Evolutionary conservation across 2,888 invertebrate genomes (phyloP), one percentile per base, ranked within the genome.

Genomic region (Pterobdella sp.): DNA sequence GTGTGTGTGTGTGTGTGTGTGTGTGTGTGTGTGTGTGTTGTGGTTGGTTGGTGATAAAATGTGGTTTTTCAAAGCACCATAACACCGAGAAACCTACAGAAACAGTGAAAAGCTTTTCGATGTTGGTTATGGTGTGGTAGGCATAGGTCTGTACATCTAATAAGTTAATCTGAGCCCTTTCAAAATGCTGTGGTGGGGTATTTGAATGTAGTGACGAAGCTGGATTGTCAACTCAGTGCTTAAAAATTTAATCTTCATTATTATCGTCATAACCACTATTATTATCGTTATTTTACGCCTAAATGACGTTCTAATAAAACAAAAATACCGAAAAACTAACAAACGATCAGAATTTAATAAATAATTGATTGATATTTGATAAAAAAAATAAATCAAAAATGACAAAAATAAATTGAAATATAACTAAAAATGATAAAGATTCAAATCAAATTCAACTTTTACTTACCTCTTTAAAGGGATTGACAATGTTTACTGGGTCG

Each of bases 111-210:
- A 67, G 31, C 36, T 67, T 22, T 22, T 36, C 22, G 36, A 42
- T 37, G 31, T 22, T n/a, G n/a, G 22, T n/a, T 10, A 67, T 35
- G 37, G 67, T 42, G 22, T 26, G n/a, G 67, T 67, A 67, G 18
- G 37, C 42, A 31, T 36, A 36, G 1, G 67, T 65, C 14, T 65
- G 66, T 18, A 49, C 37, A 7, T 69, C 52, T 31, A 69, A 49
- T 26, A 69, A 26, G 69, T 69, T 52, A 10, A 14, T 49, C 32
- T 69, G 69, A 42, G 52, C 69, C 36, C 34, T 69, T 32, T 42
- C 52, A 32, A 69, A 69, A 29, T 69, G 42, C 69, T 69, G 69
- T n/a, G n/a, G n/a, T n/a, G n/a, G n/a, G n/a, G n/a, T n/a, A n/a
- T n/a, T n/a, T n/a, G n/a, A n/a, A 26, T 4, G n/a, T 56, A 3